These are phyloP conservation scores for Lordiphosa fenestrarum DNA, from an alignment of 2,888 invertebrate species.

Conservation along the genomic window DNA sequence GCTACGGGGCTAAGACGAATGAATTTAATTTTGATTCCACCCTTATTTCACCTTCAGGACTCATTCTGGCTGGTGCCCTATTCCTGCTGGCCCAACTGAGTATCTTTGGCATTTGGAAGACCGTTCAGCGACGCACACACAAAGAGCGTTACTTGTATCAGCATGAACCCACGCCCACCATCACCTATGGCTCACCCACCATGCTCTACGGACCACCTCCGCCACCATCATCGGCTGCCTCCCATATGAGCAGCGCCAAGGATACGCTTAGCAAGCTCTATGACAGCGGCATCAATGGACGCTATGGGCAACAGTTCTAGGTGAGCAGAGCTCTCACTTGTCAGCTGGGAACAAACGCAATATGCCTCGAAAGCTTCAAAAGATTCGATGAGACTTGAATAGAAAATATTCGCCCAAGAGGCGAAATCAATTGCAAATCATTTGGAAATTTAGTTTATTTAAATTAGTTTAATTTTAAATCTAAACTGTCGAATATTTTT, in stretches of 20 bases:
- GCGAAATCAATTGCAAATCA: slow-evolving; percentile 44
- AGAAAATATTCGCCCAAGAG: slow-evolving; percentile 48
- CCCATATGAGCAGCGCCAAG: slow-evolving; percentile 82
- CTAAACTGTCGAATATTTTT: neutral
- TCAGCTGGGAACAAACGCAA: slow-evolving; percentile 72
- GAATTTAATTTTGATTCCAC: neutral
- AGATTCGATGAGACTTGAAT: slow-evolving; percentile 74
- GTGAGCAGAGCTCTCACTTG: slow-evolving; percentile 51
- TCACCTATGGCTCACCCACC: slow-evolving; percentile 72
- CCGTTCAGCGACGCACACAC: slow-evolving; percentile 77
- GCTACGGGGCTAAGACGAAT: neutral
- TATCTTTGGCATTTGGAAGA: slow-evolving; percentile 92
- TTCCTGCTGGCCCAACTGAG: slow-evolving; percentile 94
- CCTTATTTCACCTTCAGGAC: slow-evolving; percentile 81
- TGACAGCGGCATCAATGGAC: slow-evolving; percentile 90
- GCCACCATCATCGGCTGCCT: slow-evolving; percentile 39
- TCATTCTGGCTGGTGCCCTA: slow-evolving; percentile 91
- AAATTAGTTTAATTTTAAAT: slow-evolving; percentile 32
- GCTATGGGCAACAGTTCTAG: slow-evolving; percentile 80
- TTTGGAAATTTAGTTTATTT: slow-evolving; percentile 56
- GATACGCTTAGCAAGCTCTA: slow-evolving; percentile 93
- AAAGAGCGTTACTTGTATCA: slow-evolving; percentile 78
- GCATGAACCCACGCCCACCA: slow-evolving; percentile 71
- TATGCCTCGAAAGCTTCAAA: slow-evolving; percentile 74
- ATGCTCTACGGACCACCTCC: slow-evolving; percentile 75